Base-by-base conservation (phyloP, 2,113 vertebrate genomes). In the Epinephelus cyanopodus region DNA sequence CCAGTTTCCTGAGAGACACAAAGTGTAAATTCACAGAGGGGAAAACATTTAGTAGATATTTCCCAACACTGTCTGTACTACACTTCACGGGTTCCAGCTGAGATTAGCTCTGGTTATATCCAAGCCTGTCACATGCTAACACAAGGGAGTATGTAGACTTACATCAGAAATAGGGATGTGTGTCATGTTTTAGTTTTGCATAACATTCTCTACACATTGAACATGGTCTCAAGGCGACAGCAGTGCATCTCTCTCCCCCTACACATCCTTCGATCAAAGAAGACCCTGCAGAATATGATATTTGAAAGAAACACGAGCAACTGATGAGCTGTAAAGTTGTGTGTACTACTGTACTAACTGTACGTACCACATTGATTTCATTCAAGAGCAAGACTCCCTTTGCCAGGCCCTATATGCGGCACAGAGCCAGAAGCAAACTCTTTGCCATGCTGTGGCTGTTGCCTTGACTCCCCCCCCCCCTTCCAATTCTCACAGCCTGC, bases 341-440 rank as follows among this genome's bases (percentile, higher is more conserved):
- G 42, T 85, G 57, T 77, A 63, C 29, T 76, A 47, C 19, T n/a
- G 9, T n/a, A 18, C 57, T 78, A 79, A 86, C 74, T 58, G 74
- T 79, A 81, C 27, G 25, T 79, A 74, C 70, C 52, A 42, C 67
- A 67, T 47, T 72, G 79, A 92, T 86, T 71, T 77, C 39, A 81
- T 87, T 89, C 64, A 27, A 25, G 3, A 47, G 63, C 42, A 45
- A 6, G 33, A 67, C 66, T 81, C 23, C 27, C 48, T 79, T 75
- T 78, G 66, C 87, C 78, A 72, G 80, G 64, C 56, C 25, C 33
- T 78, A 19, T 58, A 76, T 45, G 42, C 11, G 18, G 82, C 68
- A 74, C 27, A 17, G 71, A 88, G 85, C 79, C 82, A 83, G 84
- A 83, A 85, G 77, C 75, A 63, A 88, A 68, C 85, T 85, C 73